A percentile compares a stretch with the other conserved stretches of the same genome.
Conservation (phyloP, 2,888 invertebrate species). For the Ectemnius cavifrons region DNA sequence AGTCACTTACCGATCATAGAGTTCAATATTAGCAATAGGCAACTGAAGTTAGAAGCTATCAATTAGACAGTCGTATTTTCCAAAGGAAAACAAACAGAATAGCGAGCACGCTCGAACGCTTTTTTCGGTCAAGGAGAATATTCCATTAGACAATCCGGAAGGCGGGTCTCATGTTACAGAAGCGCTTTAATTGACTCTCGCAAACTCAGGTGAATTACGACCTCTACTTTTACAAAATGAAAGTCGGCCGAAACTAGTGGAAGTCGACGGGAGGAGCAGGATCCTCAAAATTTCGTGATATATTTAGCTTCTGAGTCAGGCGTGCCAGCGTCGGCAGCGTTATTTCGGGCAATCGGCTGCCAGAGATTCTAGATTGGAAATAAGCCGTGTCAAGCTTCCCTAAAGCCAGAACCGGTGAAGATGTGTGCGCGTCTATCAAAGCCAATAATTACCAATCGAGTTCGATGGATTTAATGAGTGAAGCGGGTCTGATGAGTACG, state of each 20-base stretch:
- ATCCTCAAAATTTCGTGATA: constrained; percentile 58
- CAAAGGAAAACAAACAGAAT: too few relatives aligned
- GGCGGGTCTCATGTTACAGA: constrained; percentile 38
- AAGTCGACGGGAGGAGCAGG: constrained; percentile 29
- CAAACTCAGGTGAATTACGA: constrained; percentile 18
- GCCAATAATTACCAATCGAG: too few relatives aligned
- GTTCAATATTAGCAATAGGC: too few relatives aligned
- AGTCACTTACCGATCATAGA: not conserved
- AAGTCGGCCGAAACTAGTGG: constrained; percentile 21
- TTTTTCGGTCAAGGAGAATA: constrained; percentile 33
- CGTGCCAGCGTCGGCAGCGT: constrained; percentile 22
- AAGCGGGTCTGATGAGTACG: too few relatives aligned
- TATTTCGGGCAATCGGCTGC: constrained; percentile 29
- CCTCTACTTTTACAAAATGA: constrained; percentile 23
- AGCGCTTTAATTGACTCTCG: constrained; percentile 41
- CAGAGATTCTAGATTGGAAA: constrained; percentile 23
- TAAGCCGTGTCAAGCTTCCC: constrained; percentile 1
- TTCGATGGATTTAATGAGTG: too few relatives aligned
- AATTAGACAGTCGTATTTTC: too few relatives aligned
- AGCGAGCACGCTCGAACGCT: not conserved
- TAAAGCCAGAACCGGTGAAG: not conserved
- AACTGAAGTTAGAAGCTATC: too few relatives aligned
- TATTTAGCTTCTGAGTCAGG: constrained; percentile 67
- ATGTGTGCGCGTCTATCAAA: too few relatives aligned
- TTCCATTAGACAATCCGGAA: constrained; percentile 28